Percentiles rank a stretch among this genome's conserved stretches.
These are phyloP conservation scores for Glyphotaelius pellucidus DNA, from an alignment of 2,888 invertebrate species.

Conservation along the genomic window DNA sequence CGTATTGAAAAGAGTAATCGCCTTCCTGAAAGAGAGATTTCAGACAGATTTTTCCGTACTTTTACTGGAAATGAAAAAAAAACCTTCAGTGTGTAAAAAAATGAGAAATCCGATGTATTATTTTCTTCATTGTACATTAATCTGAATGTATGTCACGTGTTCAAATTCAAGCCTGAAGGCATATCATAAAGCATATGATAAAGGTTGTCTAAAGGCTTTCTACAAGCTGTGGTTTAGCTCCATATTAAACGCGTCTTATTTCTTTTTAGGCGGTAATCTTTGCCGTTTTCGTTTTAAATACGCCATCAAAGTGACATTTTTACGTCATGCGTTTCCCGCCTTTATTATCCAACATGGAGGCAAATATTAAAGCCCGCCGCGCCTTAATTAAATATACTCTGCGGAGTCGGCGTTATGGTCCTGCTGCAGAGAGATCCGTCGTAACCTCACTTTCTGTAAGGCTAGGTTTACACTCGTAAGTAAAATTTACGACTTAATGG, in stretches of 20 bases:
- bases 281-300: neutral
- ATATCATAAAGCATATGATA: neutral
- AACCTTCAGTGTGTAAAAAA: neutral
- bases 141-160: neutral
- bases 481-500: too few species aligned
- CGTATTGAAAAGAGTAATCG: neutral
- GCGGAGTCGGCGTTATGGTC: neutral
- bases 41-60: neutral
- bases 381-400: constrained; percentile 3
- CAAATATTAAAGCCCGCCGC: neutral
- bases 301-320: neutral
- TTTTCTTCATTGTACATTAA: neutral
- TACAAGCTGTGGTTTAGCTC: neutral
- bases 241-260: neutral
- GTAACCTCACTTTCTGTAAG: neutral
- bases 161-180: neutral
- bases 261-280: neutral
- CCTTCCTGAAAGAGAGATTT: neutral
- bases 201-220: neutral
- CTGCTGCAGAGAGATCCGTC: too few species aligned
- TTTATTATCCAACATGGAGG: neutral
- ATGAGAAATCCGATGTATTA: neutral
- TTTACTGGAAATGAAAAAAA: neutral
- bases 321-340: constrained; percentile 11
- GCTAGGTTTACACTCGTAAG: too few species aligned